Percentiles rank a stretch among this genome's conserved stretches.
phyloP scores from a whole-genome alignment of 2,888 invertebrate genomes.

The Listrodromus nycthemerus region DNA sequence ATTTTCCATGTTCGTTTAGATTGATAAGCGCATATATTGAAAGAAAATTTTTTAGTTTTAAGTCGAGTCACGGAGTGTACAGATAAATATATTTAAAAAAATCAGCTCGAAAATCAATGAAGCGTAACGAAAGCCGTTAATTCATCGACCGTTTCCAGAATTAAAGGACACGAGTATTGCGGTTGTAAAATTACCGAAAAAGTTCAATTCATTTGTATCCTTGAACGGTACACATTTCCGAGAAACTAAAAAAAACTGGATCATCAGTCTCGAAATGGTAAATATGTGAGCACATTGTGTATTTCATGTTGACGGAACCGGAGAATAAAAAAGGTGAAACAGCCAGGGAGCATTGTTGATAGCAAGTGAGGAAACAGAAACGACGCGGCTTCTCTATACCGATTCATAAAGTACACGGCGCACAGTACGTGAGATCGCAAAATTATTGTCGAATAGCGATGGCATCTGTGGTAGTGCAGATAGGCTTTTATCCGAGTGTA shows the following conservation, averaged over 20 bases:
- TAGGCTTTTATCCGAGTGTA: constrained; percentile 35
- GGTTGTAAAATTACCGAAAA: too few species aligned
- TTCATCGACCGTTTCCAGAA: too few species aligned
- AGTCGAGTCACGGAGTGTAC: too few species aligned
- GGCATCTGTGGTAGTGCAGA: constrained; percentile 7
- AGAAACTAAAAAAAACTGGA: too few species aligned
- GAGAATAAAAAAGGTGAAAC: not conserved
- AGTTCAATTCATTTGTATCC: too few species aligned
- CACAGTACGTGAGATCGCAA: constrained; percentile 17
- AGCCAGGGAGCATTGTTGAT: not conserved
- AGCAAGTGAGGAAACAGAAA: not conserved
- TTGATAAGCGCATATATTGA: not conserved
- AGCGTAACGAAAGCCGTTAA: too few species aligned
- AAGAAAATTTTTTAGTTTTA: too few species aligned
- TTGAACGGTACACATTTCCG: too few species aligned
- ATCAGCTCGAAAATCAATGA: too few species aligned
- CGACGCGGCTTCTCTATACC: not conserved
- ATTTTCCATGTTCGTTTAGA: constrained; percentile 1
- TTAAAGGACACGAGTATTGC: too few species aligned
- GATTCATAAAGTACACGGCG: not conserved
- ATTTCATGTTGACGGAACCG: not conserved
- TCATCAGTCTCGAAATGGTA: too few species aligned
- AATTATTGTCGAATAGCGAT: constrained; percentile 26
- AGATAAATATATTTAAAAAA: too few species aligned
- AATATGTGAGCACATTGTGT: not conserved